phyloP scores from a whole-genome alignment of 2,113 vertebrate species.

The Polyodon spathula region DNA sequence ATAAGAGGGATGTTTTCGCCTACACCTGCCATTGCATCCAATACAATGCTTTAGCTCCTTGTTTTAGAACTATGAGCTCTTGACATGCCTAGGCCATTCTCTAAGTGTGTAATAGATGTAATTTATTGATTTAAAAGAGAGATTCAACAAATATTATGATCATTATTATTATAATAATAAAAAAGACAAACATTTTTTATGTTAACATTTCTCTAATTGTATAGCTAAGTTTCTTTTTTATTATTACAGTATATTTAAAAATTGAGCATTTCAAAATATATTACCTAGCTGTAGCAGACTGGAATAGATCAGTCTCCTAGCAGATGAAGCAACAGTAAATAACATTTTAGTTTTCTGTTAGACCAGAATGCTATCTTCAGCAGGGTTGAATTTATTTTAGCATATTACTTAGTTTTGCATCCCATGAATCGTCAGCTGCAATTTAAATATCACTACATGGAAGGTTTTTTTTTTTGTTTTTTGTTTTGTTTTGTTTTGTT shows the following conservation, averaged over 20 bases:
- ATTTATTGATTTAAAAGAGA: too few relatives aligned
- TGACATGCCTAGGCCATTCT: too few relatives aligned
- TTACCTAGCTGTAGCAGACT: too few relatives aligned
- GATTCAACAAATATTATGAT: too few relatives aligned
- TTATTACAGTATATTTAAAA: conserved; percentile 14
- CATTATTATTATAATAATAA: too few relatives aligned
- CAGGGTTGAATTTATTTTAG: background rate
- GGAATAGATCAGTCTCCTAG: background rate
- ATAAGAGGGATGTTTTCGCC: too few relatives aligned
- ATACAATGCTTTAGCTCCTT: too few relatives aligned
- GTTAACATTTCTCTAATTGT: too few relatives aligned
- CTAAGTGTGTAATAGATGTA: too few relatives aligned
- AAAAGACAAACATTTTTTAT: too few relatives aligned
- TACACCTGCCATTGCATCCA: too few relatives aligned
- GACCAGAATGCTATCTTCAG: background rate
- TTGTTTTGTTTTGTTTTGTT: background rate
- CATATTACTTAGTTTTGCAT: background rate
- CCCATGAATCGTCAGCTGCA: background rate
- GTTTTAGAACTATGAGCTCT: too few relatives aligned
- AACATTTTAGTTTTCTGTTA: background rate
- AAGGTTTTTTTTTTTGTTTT: background rate
- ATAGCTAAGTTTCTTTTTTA: conserved; percentile 20
- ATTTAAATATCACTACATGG: background rate
- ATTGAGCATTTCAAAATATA: conserved; percentile 7
- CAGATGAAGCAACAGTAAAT: background rate